Percentiles rank a stretch among this genome's conserved stretches.
Conservation (phyloP, 2,797 vertebrate species). For the Sylvilagus floridanus region DNA sequence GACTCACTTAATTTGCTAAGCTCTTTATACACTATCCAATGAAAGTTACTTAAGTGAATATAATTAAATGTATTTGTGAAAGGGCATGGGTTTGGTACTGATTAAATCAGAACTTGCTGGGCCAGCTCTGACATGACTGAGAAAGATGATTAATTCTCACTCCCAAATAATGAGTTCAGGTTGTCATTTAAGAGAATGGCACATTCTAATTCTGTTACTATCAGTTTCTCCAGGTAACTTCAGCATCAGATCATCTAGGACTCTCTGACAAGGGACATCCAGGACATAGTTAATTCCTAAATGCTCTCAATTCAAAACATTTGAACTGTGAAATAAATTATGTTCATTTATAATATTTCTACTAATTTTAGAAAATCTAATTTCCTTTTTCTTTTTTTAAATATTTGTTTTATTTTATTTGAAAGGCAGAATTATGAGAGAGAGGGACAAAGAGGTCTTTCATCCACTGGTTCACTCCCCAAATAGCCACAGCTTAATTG, state of each 20-base stretch:
- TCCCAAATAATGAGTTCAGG: constrained; percentile 1
- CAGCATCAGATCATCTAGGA: not conserved
- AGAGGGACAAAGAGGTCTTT: too few species aligned
- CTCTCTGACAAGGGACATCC: not conserved
- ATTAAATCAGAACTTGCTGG: constrained; percentile 36
- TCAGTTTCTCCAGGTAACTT: not conserved
- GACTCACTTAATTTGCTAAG: constrained; percentile 21
- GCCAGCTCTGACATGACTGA: constrained; percentile 16
- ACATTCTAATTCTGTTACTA: constrained; percentile 36
- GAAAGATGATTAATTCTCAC: constrained; percentile 28
- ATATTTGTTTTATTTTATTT: too few species aligned
- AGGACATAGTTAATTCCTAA: not conserved
- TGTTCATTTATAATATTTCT: constrained; percentile 5
- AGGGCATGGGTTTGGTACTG: not conserved
- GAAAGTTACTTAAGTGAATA: constrained; percentile 46
- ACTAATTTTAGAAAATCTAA: constrained; percentile 11
- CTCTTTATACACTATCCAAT: constrained; percentile 42
- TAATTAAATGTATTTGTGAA: constrained; percentile 31
- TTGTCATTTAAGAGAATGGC: not conserved
- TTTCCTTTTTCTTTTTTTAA: not conserved
- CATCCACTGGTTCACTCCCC: too few species aligned
- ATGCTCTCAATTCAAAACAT: constrained; percentile 23
- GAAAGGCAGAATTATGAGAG: too few species aligned
- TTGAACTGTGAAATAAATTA: not conserved
- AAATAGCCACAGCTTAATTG: too few species aligned